phyloP scores from a whole-genome alignment of 30 jellyfish, hydroid and myxozoan genomes.

The Aurelia aurita complex sp. Pacific region DNA sequence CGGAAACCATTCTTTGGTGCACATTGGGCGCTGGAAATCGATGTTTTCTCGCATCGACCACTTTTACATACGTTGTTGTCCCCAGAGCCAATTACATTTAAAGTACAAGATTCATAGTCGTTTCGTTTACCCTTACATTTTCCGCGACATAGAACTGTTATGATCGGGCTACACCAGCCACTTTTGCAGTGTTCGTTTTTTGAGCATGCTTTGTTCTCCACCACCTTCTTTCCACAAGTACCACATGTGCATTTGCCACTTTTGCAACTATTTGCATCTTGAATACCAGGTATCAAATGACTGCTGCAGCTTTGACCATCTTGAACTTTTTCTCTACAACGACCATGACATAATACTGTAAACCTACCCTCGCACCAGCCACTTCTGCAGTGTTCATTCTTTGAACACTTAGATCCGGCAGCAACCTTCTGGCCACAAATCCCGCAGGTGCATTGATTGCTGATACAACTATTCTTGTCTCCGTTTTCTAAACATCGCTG shows the following conservation, averaged over 20 bases:
- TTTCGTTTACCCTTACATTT: slow-evolving; percentile 12
- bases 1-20: slow-evolving; percentile 35
- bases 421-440: background rate
- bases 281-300: background rate
- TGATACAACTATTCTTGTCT: background rate
- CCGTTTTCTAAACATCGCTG: background rate
- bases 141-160: slow-evolving; percentile 26
- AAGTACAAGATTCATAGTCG: slow-evolving; percentile 23
- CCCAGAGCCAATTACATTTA: slow-evolving; percentile 24
- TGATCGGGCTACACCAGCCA: slow-evolving; percentile 26
- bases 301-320: slow-evolving; percentile 3
- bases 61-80: slow-evolving; percentile 23
- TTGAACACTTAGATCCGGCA: background rate
- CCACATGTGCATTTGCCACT: slow-evolving; percentile 43
- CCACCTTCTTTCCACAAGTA: slow-evolving; percentile 21
- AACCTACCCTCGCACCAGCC: background rate
- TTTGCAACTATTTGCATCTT: slow-evolving; percentile 23
- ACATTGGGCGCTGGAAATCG: slow-evolving; percentile 26
- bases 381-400: background rate
- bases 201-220: slow-evolving; percentile 4
- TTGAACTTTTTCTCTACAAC: background rate
- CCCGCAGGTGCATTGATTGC: background rate
- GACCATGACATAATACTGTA: background rate
- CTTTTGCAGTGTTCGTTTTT: slow-evolving; percentile 33
- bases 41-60: slow-evolving; percentile 28